Evolutionary conservation across 2,888 invertebrate species (phyloP).

Genomic region (Xanthia icteritia): DNA sequence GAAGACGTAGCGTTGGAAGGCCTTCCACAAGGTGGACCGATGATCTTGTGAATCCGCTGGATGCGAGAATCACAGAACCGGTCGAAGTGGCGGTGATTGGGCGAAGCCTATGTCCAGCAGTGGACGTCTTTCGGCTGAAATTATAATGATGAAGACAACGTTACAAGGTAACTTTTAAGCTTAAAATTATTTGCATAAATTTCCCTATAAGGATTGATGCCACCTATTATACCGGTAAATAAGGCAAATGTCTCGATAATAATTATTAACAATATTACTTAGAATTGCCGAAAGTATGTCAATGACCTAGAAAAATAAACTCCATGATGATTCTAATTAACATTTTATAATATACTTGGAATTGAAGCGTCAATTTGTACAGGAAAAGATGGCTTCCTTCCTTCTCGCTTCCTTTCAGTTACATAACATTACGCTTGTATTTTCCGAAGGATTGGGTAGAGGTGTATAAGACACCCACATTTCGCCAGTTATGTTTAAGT

Average conservation of each 20-base stretch:
- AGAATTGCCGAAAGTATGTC: constrained; percentile 57
- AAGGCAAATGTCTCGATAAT: constrained; percentile 35
- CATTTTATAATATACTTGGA: constrained; percentile 38
- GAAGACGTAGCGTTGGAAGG: no score
- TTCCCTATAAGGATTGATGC: background rate
- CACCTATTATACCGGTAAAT: constrained; percentile 2
- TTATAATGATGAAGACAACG: no score
- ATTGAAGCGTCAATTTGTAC: constrained; percentile 11
- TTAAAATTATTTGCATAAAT: background rate
- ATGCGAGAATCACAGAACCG: no score
- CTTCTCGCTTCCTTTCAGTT: background rate
- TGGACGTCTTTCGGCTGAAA: no score
- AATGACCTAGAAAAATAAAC: constrained; percentile 65
- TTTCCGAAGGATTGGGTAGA: background rate
- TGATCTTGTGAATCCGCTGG: no score
- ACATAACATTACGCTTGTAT: background rate
- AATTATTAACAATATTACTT: constrained; percentile 19
- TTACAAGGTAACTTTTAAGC: background rate
- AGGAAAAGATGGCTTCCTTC: constrained; percentile 44
- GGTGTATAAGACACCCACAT: background rate
- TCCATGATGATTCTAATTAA: constrained; percentile 33
- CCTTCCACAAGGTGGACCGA: no score
- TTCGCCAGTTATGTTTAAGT: background rate
- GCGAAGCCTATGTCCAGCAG: no score
- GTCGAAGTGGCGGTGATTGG: no score